Base-by-base conservation (phyloP, 1,140 invertebrate species). In the Drosophila bipectinata region DNA sequence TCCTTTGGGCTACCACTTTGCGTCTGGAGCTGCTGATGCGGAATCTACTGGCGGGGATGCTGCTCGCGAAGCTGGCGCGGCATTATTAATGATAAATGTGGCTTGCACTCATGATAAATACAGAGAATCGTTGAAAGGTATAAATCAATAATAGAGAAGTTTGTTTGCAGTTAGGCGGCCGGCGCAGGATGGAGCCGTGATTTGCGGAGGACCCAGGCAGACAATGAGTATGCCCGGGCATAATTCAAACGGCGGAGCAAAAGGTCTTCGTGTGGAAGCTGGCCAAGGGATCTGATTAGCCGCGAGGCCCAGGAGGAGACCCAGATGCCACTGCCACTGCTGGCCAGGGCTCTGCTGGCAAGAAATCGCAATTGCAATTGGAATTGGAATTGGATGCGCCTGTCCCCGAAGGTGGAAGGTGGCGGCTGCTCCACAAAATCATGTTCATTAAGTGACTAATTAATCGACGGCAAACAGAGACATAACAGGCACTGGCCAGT, bases 71-170 rank as follows among this genome's bases (percentile, higher is more conserved):
- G 73, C 78, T 60, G 52, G 48, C 68, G 80, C 78, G 68, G 82
- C 83, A 88, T 88, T 88, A 88, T 88, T 88, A 91, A 90, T 91
- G 89, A 91, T 89, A 91, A 91, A 91, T 91, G 88, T 85, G 84
- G 79, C 84, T 89, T 91, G 90, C 78, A 87, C 81, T 82, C 81
- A 83, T 91, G 89, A 91, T 91, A 91, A 91, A 91, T 91, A 91
- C 82, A 89, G 89, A 89, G 89, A 87, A 91, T 87, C 85, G 89
- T 88, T 91, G 89, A 91, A 90, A 91, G 85, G 89, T 87, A 91
- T 90, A 89, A 90, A 90, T 90, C 82, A 88, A 88, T 88, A 88
- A 88, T 88, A 88, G 79, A 88, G 83, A 88, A 88, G 83, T 88
- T 88, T 88, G 83, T 88, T 87, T 88, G 83, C 83, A 79, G 83